A percentile compares a stretch with the other conserved stretches of the same genome.
Conservation (phyloP, 2,888 invertebrate genomes). For the Leucoma salicis region DNA sequence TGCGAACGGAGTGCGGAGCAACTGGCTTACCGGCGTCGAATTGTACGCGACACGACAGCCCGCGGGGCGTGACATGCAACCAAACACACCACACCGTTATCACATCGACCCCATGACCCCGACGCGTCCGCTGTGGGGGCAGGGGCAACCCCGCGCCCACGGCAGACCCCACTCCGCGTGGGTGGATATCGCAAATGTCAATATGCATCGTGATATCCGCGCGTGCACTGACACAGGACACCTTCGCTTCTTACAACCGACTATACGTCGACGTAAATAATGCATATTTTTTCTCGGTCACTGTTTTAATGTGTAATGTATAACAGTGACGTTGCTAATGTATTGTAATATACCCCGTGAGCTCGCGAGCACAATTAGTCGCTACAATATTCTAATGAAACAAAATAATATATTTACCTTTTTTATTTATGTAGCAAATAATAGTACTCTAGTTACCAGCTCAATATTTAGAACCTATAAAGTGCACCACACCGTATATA, state of each 20-base stretch:
- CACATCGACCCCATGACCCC: constrained; percentile 27
- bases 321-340: constrained; percentile 8
- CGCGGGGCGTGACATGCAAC: constrained; percentile 65
- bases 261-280: constrained; percentile 48
- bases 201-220: not conserved
- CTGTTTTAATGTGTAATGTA: constrained; percentile 17
- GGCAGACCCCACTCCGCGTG: constrained; percentile 13
- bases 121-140: not conserved
- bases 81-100: constrained; percentile 60
- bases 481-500: constrained; percentile 26
- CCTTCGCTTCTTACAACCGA: constrained; percentile 22
- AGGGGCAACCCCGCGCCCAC: constrained; percentile 9
- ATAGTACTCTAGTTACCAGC: constrained; percentile 7
- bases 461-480: not conserved
- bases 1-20: constrained; percentile 42
- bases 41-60: constrained; percentile 37
- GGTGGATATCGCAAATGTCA: not conserved
- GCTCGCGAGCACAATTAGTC: constrained; percentile 7
- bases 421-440: constrained; percentile 13
- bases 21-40: constrained; percentile 61
- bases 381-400: not conserved
- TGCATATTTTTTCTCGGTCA: constrained; percentile 68
- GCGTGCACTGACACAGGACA: constrained; percentile 8
- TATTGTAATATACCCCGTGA: constrained; percentile 2
- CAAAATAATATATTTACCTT: not conserved